A percentile compares a stretch with the other conserved stretches of the same genome.
Conservation (phyloP, 2,888 invertebrate genomes). For the Mesochorus sp. region DNA sequence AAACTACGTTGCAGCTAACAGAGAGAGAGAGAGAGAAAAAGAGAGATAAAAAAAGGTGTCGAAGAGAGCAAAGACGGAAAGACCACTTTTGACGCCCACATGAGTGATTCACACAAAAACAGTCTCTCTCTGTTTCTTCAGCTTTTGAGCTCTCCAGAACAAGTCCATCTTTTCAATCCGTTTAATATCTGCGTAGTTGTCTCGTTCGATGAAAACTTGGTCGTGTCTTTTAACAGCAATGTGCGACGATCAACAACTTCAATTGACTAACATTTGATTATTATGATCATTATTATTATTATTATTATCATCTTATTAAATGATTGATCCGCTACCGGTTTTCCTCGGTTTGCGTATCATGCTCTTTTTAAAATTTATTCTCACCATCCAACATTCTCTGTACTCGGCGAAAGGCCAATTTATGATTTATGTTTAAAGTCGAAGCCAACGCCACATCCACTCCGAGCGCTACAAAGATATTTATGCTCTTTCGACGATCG, state of each 20-base stretch:
- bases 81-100: conserved; percentile 68
- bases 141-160: conserved; percentile 32
- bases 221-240: not conserved
- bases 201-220: conserved; percentile 49
- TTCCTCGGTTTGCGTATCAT: conserved; percentile 44
- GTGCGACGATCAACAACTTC: not conserved
- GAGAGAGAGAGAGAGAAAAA: too few relatives aligned
- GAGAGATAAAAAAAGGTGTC: conserved; percentile 33
- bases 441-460: conserved; percentile 60
- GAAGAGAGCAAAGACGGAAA: conserved; percentile 51
- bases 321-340: conserved; percentile 51
- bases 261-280: not conserved
- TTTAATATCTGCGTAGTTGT: conserved; percentile 55
- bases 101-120: conserved; percentile 70
- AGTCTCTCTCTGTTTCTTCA: conserved; percentile 45
- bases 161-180: conserved; percentile 47
- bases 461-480: conserved; percentile 62
- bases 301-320: not conserved
- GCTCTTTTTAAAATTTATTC: too few relatives aligned
- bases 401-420: conserved; percentile 67
- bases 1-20: conserved; percentile 48
- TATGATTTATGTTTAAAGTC: conserved; percentile 63
- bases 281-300: not conserved
- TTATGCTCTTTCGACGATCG: conserved; percentile 59
- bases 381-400: conserved; percentile 8